phyloP scores from a whole-genome alignment of 1,140 invertebrate genomes.

The Drosophila bocqueti region DNA sequence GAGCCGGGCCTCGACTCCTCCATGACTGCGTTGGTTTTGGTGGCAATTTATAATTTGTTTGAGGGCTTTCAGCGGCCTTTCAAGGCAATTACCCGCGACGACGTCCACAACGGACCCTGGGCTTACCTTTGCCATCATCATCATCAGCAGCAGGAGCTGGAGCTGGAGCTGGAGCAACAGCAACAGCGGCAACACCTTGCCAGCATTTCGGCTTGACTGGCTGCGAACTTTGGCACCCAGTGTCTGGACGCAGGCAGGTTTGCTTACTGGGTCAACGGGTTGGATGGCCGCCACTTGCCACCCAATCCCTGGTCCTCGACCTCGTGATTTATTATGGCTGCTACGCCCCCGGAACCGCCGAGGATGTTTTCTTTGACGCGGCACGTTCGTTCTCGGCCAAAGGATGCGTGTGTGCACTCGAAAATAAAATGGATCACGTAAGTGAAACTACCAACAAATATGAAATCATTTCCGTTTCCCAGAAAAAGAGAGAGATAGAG shows the following conservation, averaged over 20 bases:
- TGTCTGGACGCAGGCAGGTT: slow-evolving; percentile 11
- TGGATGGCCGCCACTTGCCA: slow-evolving; percentile 18
- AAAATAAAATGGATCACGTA: slow-evolving; percentile 19
- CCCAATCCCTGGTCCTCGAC: slow-evolving; percentile 3
- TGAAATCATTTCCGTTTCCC: not conserved
- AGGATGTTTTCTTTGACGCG: slow-evolving; percentile 64
- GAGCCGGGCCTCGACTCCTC: slow-evolving; percentile 31
- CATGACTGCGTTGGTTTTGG: slow-evolving; percentile 18
- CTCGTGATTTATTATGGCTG: slow-evolving; percentile 59
- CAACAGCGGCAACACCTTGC: slow-evolving; percentile 21
- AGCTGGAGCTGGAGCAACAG: not conserved
- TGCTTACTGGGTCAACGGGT: slow-evolving; percentile 70
- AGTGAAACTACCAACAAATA: slow-evolving; percentile 5
- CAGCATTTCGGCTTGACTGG: slow-evolving; percentile 61
- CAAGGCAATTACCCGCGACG: slow-evolving; percentile 67
- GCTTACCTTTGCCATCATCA: slow-evolving; percentile 45
- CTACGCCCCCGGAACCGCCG: slow-evolving; percentile 17
- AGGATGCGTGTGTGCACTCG: slow-evolving; percentile 26
- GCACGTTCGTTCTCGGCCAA: slow-evolving; percentile 53
- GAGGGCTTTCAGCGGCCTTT: slow-evolving; percentile 77
- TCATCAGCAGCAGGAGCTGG: too few species aligned
- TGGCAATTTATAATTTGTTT: slow-evolving; percentile 75
- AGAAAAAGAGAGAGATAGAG: not conserved
- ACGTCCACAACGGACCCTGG: slow-evolving; percentile 19
- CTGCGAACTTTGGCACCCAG: slow-evolving; percentile 52